phyloP scores from a whole-genome alignment of 2,113 vertebrate genomes.

The Austrofundulus limnaeus region DNA sequence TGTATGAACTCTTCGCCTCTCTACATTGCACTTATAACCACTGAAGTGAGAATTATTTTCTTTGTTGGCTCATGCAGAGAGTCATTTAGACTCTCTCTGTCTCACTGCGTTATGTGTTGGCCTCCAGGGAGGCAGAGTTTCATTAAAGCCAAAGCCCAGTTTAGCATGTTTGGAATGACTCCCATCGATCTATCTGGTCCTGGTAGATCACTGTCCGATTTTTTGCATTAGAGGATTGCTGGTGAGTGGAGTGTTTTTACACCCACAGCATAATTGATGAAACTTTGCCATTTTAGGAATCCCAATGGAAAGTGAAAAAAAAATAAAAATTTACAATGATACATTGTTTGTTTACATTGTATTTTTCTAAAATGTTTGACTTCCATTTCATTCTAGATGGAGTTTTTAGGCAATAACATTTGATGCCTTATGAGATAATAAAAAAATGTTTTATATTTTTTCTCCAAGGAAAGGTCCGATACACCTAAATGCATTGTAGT shows the following conservation, averaged over 20 bases:
- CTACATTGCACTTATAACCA: slow-evolving; percentile 26
- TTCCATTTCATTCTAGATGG: not conserved
- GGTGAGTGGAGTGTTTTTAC: slow-evolving; percentile 20
- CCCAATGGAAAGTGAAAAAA: not conserved
- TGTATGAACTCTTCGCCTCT: slow-evolving; percentile 39
- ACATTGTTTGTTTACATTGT: not conserved
- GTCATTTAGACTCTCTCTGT: slow-evolving; percentile 30
- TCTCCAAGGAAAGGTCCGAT: no score
- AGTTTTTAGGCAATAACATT: not conserved
- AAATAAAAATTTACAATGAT: not conserved
- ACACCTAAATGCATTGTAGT: no score
- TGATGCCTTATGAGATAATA: not conserved
- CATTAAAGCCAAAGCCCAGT: slow-evolving; percentile 56
- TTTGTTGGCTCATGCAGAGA: slow-evolving; percentile 34
- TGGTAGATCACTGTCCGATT: slow-evolving; percentile 15
- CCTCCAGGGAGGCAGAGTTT: slow-evolving; percentile 49
- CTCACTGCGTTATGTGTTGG: slow-evolving; percentile 31
- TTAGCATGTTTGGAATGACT: slow-evolving; percentile 57
- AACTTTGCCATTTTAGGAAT: slow-evolving; percentile 9
- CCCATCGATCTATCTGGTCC: slow-evolving; percentile 59
- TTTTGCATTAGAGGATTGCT: slow-evolving; percentile 21
- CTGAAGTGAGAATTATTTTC: slow-evolving; percentile 45
- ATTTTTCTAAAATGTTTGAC: not conserved
- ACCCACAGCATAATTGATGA: slow-evolving; percentile 46
- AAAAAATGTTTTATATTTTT: no score